Conservation (phyloP, 2,888 invertebrate species). For the Oxyteleia sp. region DNA sequence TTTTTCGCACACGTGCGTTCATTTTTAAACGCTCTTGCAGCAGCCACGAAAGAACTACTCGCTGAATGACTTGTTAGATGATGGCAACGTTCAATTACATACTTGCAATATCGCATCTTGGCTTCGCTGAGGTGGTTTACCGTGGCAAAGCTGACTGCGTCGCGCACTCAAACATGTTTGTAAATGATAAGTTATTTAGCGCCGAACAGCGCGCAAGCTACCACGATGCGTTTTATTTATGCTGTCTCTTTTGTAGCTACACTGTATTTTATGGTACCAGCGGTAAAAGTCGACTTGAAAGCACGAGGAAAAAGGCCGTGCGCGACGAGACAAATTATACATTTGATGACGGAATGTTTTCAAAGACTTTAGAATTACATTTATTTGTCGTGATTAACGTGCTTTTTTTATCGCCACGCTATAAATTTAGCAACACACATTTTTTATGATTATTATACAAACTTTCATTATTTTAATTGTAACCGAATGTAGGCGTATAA, state of each 20-base stretch:
- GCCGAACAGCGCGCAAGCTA: slow-evolving; percentile 48
- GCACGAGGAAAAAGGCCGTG: slow-evolving; percentile 55
- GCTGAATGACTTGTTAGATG: slow-evolving; percentile 49
- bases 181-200: slow-evolving; percentile 57
- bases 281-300: slow-evolving; percentile 58
- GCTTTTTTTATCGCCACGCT: slow-evolving; percentile 29
- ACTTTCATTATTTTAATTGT: slow-evolving; percentile 39
- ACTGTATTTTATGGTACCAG: slow-evolving; percentile 58
- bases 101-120: slow-evolving; percentile 53
- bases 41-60: slow-evolving; percentile 22
- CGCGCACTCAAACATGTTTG: slow-evolving; percentile 26
- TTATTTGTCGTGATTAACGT: slow-evolving; percentile 52
- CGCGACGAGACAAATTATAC: slow-evolving; percentile 66
- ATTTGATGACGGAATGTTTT: slow-evolving; percentile 64
- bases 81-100: slow-evolving; percentile 61
- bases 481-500: slow-evolving; percentile 23
- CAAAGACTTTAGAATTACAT: slow-evolving; percentile 58
- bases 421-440: slow-evolving; percentile 30
- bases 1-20: background rate
- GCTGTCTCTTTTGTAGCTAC: slow-evolving; percentile 62
- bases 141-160: slow-evolving; percentile 39
- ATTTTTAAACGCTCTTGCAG: slow-evolving; percentile 22
- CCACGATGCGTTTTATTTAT: slow-evolving; percentile 64
- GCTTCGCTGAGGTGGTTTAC: slow-evolving; percentile 46
- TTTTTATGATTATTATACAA: slow-evolving; percentile 42